Conservation (phyloP, 2,888 invertebrate genomes). For the Plagodis pulveraria region DNA sequence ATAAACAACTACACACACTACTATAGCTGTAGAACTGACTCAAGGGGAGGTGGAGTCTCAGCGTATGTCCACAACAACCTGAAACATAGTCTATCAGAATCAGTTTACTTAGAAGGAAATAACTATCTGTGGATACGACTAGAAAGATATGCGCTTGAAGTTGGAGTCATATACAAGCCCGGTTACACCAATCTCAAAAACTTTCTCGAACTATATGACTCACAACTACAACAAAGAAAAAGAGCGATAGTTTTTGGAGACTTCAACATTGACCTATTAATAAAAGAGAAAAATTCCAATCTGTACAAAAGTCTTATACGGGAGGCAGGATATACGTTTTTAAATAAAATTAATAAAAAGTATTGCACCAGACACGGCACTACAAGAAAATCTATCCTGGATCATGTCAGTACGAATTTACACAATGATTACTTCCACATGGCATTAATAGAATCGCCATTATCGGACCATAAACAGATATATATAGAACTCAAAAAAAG, state of each 20-base stretch:
- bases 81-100: slow-evolving; percentile 33
- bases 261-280: no score
- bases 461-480: no score
- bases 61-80: slow-evolving; percentile 38
- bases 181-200: slow-evolving; percentile 21
- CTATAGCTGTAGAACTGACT: slow-evolving; percentile 35
- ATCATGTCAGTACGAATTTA: slow-evolving; percentile 38
- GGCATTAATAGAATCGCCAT: no score
- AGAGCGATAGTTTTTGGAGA: no score
- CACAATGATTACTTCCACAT: no score
- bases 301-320: slow-evolving; percentile 19
- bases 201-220: slow-evolving; percentile 27
- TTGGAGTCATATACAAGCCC: slow-evolving; percentile 29
- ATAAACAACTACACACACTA: slow-evolving; percentile 14
- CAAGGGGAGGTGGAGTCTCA: slow-evolving; percentile 42
- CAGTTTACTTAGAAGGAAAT: slow-evolving; percentile 30
- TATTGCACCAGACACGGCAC: slow-evolving; percentile 33
- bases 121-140: slow-evolving; percentile 41
- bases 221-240: slow-evolving; percentile 23
- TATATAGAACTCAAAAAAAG: no score
- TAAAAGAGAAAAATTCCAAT: not conserved
- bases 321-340: slow-evolving; percentile 26
- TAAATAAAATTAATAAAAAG: no score
- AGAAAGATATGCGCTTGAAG: slow-evolving; percentile 12
- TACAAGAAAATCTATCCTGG: slow-evolving; percentile 34